phyloP scores from a whole-genome alignment of 1,140 invertebrate species.

The Trichonephila clavata region DNA sequence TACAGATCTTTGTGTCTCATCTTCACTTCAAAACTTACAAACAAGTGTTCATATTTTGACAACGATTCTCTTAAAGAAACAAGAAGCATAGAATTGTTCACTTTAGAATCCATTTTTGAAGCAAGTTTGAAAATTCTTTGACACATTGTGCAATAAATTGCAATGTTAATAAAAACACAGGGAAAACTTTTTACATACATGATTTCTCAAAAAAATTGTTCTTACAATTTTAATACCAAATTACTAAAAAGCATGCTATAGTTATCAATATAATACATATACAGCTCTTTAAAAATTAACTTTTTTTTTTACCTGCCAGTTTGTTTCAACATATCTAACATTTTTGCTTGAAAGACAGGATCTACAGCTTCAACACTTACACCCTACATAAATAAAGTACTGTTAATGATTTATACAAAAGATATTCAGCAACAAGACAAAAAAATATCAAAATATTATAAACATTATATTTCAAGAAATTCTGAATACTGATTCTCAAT shows the following conservation, averaged over 20 bases:
- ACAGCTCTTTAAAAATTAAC: background rate
- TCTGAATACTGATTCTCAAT: no score
- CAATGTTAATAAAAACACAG: no score
- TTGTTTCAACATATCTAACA: conserved; percentile 99
- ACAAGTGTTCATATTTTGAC: no score
- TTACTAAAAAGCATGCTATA: background rate
- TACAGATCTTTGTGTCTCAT: no score
- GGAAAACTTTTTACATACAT: no score
- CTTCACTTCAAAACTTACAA: no score
- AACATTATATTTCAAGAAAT: background rate
- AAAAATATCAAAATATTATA: background rate
- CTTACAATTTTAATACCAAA: background rate
- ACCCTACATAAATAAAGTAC: conserved; percentile 84
- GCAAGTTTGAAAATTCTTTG: no score
- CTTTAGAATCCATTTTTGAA: no score
- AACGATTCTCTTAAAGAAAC: no score
- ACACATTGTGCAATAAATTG: no score
- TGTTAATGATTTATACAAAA: background rate
- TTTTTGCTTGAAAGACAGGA: conserved; percentile 99
- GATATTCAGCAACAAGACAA: background rate
- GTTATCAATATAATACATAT: background rate
- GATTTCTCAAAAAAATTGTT: background rate
- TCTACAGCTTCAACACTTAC: conserved; percentile 99
- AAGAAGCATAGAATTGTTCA: no score
- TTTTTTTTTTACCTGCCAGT: conserved; percentile 88